Evolutionary conservation across 1,140 invertebrate species (phyloP).

Genomic region (Onthophagus taurus): DNA sequence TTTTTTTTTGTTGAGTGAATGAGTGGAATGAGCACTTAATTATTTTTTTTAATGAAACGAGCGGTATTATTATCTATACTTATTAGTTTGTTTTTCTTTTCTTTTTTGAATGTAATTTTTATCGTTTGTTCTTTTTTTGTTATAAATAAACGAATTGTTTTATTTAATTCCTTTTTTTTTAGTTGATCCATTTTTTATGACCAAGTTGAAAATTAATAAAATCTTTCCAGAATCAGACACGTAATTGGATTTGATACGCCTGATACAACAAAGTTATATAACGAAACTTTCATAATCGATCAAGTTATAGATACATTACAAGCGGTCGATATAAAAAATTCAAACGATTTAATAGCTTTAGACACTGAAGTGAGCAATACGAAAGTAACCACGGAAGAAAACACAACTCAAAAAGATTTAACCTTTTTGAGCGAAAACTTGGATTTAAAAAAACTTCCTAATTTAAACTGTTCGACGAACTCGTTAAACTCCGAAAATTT

Average conservation of each 20-base stretch:
- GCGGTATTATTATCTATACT: too few relatives aligned
- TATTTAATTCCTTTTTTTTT: not conserved
- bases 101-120: not conserved
- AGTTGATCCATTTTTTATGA: not conserved
- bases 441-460: constrained; percentile 12
- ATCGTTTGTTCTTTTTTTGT: not conserved
- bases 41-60: not conserved
- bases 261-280: constrained; percentile 1
- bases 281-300: constrained; percentile 9
- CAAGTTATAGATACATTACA: constrained; percentile 9
- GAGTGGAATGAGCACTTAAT: constrained; percentile 2
- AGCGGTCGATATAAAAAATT: not conserved
- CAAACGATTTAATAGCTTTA: constrained; percentile 8
- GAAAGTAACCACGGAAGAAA: constrained; percentile 1
- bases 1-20: constrained; percentile 1
- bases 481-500: constrained; percentile 37
- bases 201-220: not conserved
- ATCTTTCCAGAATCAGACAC: not conserved
- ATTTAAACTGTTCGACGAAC: constrained; percentile 34
- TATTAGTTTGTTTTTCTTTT: constrained; percentile 4
- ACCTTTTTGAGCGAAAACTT: not conserved
- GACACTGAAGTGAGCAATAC: constrained; percentile 2
- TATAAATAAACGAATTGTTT: not conserved
- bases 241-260: not conserved
- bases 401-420: not conserved